phyloP scores from a whole-genome alignment of 2,888 invertebrate genomes.

The Bellardia pandia region DNA sequence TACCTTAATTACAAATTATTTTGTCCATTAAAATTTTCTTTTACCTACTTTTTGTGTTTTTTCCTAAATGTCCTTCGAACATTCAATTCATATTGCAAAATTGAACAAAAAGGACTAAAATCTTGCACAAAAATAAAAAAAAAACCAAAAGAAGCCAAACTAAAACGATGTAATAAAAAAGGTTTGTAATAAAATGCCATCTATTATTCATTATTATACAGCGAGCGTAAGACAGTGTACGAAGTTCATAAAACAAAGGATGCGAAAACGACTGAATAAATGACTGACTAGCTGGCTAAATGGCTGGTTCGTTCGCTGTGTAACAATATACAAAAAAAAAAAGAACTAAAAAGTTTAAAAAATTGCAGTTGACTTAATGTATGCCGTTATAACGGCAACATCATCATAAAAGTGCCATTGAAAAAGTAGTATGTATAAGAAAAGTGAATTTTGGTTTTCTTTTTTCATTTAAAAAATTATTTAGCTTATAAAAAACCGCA shows the following conservation, averaged over 20 bases:
- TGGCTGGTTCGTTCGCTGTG: neutral
- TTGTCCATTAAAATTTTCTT: constrained; percentile 49
- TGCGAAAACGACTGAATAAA: constrained; percentile 25
- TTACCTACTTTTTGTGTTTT: constrained; percentile 49
- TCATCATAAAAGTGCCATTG: constrained; percentile 5
- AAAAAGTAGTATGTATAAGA: neutral
- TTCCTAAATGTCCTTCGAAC: constrained; percentile 45
- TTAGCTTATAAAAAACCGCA: constrained; percentile 37
- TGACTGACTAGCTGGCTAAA: neutral
- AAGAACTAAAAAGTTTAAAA: constrained; percentile 48
- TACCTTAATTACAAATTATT: constrained; percentile 62
- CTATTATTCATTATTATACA: constrained; percentile 62
- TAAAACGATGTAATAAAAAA: constrained; percentile 35
- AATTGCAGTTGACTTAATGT: constrained; percentile 43
- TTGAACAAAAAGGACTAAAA: constrained; percentile 23
- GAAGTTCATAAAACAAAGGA: constrained; percentile 26
- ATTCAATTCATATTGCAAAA: constrained; percentile 43
- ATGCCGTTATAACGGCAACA: neutral
- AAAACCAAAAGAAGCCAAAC: neutral
- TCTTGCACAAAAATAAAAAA: neutral
- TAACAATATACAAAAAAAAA: neutral
- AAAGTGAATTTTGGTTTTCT: neutral
- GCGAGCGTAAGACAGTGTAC: constrained; percentile 5
- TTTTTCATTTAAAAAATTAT: constrained; percentile 26
- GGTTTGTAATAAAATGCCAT: constrained; percentile 68